phyloP scores from a whole-genome alignment of 2,888 invertebrate genomes.

The Helobdella robusta region DNA sequence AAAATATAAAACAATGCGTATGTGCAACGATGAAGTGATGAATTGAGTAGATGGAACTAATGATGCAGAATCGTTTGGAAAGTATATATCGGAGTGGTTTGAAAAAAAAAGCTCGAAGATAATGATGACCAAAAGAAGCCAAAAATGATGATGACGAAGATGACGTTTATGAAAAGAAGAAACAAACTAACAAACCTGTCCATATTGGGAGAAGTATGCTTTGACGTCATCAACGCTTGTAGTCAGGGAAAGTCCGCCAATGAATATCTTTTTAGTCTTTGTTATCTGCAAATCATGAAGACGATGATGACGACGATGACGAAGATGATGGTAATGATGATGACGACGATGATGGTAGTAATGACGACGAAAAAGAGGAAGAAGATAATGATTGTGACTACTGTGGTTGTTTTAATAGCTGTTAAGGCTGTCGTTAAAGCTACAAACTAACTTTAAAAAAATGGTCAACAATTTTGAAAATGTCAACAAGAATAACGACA shows the following conservation, averaged over 20 bases:
- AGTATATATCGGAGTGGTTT: too few relatives aligned
- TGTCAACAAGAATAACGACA: too few relatives aligned
- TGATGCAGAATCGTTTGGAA: too few relatives aligned
- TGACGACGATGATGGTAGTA: background rate
- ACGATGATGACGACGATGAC: background rate
- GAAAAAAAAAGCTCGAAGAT: too few relatives aligned
- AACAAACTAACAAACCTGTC: constrained; percentile 63
- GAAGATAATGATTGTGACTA: background rate
- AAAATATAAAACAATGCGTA: too few relatives aligned
- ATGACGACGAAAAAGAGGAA: background rate
- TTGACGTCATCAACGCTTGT: constrained; percentile 99
- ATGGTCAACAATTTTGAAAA: too few relatives aligned
- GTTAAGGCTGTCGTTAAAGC: background rate
- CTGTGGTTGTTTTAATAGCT: background rate
- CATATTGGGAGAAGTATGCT: constrained; percentile 98
- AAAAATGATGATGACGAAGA: background rate
- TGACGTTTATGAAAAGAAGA: background rate
- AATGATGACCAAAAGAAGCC: too few relatives aligned
- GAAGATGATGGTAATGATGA: background rate
- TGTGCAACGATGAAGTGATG: too few relatives aligned
- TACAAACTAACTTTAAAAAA: background rate
- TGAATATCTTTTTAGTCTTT: constrained; percentile 99
- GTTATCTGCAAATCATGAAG: constrained; percentile 16
- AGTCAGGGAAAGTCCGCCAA: constrained; percentile 96
- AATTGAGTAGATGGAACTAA: too few relatives aligned